These are phyloP conservation scores for Chlorops oryzae DNA, from an alignment of 1,140 invertebrate species.

Conservation along the genomic window DNA sequence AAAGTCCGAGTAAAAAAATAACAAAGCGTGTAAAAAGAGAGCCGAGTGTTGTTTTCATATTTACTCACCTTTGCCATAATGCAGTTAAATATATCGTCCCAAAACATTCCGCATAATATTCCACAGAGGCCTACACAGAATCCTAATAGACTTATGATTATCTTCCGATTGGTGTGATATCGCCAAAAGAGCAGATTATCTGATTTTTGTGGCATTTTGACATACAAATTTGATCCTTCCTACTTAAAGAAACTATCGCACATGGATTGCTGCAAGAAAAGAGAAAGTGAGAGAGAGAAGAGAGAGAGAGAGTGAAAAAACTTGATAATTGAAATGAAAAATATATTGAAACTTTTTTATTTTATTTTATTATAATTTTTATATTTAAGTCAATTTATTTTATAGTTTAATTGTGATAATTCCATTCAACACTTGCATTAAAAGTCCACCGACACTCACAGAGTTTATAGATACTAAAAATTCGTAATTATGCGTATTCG, in stretches of 20 bases:
- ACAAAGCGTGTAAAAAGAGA: too few species aligned
- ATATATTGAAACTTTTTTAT: neutral
- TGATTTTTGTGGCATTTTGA: conserved; percentile 20
- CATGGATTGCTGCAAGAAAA: neutral
- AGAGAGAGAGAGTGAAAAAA: neutral
- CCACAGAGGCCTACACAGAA: conserved; percentile 37
- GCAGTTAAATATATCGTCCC: conserved; percentile 40
- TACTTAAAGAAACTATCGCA: too few species aligned
- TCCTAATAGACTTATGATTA: conserved; percentile 34
- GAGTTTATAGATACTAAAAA: too few species aligned
- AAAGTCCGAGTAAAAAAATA: neutral
- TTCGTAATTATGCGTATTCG: too few species aligned
- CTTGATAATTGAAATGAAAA: neutral
- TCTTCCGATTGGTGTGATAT: conserved; percentile 26
- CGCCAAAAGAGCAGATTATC: conserved; percentile 26
- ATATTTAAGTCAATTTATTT: conserved; percentile 2
- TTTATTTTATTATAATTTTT: neutral
- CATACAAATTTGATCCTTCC: neutral
- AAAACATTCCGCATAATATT: conserved; percentile 41
- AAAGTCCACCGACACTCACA: too few species aligned
- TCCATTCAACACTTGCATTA: too few species aligned
- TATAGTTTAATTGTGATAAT: too few species aligned
- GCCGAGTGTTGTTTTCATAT: too few species aligned
- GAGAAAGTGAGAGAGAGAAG: neutral
- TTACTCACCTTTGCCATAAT: conserved; percentile 41